Conservation (phyloP, 2,113 vertebrate genomes). For the Callipepla squamata region DNA sequence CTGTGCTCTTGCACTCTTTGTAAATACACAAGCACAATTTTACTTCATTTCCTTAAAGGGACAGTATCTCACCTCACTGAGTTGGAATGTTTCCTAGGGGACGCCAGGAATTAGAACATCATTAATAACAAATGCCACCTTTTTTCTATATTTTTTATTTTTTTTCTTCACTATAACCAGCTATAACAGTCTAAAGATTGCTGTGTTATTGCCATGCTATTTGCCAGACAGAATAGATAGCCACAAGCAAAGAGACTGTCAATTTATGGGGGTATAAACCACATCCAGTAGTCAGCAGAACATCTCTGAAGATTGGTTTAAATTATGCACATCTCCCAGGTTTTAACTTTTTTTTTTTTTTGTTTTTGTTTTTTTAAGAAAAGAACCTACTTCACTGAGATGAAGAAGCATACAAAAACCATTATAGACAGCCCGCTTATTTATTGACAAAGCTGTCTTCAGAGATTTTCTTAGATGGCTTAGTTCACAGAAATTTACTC, state of each 20-base stretch:
- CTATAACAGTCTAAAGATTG: not conserved
- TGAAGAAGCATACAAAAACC: not conserved
- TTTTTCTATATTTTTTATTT: not conserved
- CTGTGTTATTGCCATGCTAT: not conserved
- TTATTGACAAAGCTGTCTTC: not conserved
- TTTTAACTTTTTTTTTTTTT: not conserved
- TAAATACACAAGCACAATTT: constrained; percentile 28
- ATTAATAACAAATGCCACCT: not conserved
- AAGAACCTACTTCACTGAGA: not conserved
- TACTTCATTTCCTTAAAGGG: constrained; percentile 54
- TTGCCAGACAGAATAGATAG: not conserved
- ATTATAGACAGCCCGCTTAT: not conserved
- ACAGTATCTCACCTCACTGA: not conserved
- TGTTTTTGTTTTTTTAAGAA: not conserved
- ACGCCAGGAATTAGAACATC: not conserved
- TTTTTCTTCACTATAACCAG: not conserved
- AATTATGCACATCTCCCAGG: not conserved
- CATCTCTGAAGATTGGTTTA: not conserved
- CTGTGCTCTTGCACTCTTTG: constrained; percentile 1
- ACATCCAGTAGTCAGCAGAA: not conserved
- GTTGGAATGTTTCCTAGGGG: not conserved
- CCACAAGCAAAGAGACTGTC: not conserved
- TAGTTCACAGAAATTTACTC: not conserved
- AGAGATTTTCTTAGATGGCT: not conserved
- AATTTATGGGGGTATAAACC: not conserved